These are phyloP conservation scores for Gortyna flavago DNA, from an alignment of 2,888 invertebrate species.

Conservation along the genomic window DNA sequence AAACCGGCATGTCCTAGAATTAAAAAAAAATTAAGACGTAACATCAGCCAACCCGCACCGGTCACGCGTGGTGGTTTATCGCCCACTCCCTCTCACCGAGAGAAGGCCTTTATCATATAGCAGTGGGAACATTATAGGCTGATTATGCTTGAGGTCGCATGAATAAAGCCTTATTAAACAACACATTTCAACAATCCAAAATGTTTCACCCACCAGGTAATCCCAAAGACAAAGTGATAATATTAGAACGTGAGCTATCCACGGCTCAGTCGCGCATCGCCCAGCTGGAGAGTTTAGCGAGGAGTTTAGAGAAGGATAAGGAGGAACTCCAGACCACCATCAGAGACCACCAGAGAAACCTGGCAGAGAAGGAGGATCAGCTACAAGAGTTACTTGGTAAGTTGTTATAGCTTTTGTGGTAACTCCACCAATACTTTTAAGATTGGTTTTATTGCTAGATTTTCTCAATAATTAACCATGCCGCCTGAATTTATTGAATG, in stretches of 20 bases:
- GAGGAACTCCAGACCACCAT: slow-evolving; percentile 92
- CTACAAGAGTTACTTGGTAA: slow-evolving; percentile 84
- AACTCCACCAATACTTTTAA: neutral
- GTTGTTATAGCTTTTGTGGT: slow-evolving; percentile 30
- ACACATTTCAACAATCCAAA: neutral
- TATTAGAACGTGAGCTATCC: slow-evolving; percentile 83
- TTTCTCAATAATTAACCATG: too few species aligned
- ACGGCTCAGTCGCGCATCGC: slow-evolving; percentile 80
- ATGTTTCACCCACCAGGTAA: slow-evolving; percentile 74
- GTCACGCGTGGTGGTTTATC: neutral
- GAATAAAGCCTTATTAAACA: neutral
- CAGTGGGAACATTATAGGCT: neutral
- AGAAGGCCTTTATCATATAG: neutral
- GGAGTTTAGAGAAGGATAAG: slow-evolving; percentile 91
- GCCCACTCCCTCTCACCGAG: neutral
- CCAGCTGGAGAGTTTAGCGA: slow-evolving; percentile 83
- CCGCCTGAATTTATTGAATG: neutral
- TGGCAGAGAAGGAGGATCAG: slow-evolving; percentile 84
- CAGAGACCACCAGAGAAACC: slow-evolving; percentile 88
- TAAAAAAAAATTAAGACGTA: neutral
- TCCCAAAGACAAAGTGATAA: slow-evolving; percentile 84
- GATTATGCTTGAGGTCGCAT: neutral
- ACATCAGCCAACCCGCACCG: neutral
- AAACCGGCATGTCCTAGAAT: too few species aligned
- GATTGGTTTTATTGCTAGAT: neutral